A percentile compares a stretch with the other conserved stretches of the same genome.
These are phyloP conservation scores for Malacosoma neustria DNA, from an alignment of 2,888 invertebrate species.

Conservation along the genomic window DNA sequence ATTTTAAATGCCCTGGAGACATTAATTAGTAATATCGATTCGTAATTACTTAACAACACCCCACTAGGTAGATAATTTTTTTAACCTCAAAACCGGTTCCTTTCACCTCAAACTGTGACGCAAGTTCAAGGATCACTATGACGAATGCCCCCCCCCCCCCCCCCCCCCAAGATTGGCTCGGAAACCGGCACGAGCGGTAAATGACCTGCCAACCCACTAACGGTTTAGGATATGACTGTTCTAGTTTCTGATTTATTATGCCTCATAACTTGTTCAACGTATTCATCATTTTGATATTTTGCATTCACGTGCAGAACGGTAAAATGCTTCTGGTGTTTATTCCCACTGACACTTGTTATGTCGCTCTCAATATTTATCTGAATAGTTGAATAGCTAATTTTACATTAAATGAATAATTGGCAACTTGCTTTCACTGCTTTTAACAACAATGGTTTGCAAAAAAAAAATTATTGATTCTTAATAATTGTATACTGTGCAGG, in stretches of 20 bases:
- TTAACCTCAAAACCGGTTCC: slow-evolving; percentile 13
- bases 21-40: too few relatives aligned
- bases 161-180: slow-evolving; percentile 13
- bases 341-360: neutral
- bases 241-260: neutral
- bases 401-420: too few relatives aligned
- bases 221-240: neutral
- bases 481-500: too few relatives aligned
- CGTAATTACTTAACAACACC: too few relatives aligned
- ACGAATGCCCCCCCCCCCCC: slow-evolving; percentile 20
- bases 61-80: slow-evolving; percentile 8
- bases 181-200: slow-evolving; percentile 16
- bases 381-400: too few relatives aligned
- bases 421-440: too few relatives aligned
- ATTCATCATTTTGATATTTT: neutral
- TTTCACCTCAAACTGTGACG: slow-evolving; percentile 27
- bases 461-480: too few relatives aligned
- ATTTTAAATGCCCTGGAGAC: too few relatives aligned
- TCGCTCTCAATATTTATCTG: too few relatives aligned
- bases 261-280: neutral
- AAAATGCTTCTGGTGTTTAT: too few relatives aligned
- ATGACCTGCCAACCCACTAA: slow-evolving; percentile 11
- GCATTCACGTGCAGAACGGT: neutral
- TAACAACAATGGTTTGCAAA: too few relatives aligned
- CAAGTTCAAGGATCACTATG: slow-evolving; percentile 37